A percentile compares a stretch with the other conserved stretches of the same genome.
Evolutionary conservation across 1,140 invertebrate species (phyloP).

Genomic region (Ooceraea biroi): DNA sequence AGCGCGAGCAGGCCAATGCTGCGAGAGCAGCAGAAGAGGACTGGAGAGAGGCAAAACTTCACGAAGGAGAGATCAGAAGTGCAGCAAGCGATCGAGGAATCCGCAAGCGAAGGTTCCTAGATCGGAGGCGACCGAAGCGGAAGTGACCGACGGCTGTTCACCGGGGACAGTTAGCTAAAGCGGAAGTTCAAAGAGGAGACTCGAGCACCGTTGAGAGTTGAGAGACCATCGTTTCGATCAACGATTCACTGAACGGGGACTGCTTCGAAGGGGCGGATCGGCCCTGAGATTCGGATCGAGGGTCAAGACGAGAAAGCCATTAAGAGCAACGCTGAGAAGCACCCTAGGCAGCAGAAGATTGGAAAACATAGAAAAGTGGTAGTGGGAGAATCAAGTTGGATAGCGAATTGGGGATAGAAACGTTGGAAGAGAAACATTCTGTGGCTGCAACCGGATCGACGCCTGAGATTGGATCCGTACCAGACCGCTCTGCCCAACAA

Average conservation of each 20-base stretch:
- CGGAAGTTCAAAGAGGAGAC: background rate
- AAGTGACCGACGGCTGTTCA: background rate
- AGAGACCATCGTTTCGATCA: background rate
- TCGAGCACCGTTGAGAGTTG: slow-evolving; percentile 51
- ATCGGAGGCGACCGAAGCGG: background rate
- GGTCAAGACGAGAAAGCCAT: slow-evolving; percentile 60
- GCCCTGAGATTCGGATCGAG: background rate
- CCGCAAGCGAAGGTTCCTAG: background rate
- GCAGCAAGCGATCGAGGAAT: background rate
- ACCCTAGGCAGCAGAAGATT: slow-evolving; percentile 76
- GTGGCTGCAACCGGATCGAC: slow-evolving; percentile 78
- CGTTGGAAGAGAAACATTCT: slow-evolving; percentile 76
- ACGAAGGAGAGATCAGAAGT: no score
- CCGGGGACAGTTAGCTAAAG: background rate
- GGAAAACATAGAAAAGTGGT: slow-evolving; percentile 75
- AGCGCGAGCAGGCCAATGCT: background rate
- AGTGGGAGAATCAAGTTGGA: slow-evolving; percentile 74
- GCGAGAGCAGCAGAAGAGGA: no score
- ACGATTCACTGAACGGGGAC: background rate
- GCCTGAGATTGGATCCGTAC: slow-evolving; percentile 74
- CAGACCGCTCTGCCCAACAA: slow-evolving; percentile 74
- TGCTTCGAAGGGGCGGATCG: background rate
- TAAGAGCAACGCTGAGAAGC: slow-evolving; percentile 60
- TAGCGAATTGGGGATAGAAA: slow-evolving; percentile 73
- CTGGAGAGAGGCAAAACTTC: no score